Percentiles rank a stretch among this genome's conserved stretches.
These are phyloP conservation scores for Galaxias olidus DNA, from an alignment of 2,797 vertebrate genomes.

Conservation along the genomic window DNA sequence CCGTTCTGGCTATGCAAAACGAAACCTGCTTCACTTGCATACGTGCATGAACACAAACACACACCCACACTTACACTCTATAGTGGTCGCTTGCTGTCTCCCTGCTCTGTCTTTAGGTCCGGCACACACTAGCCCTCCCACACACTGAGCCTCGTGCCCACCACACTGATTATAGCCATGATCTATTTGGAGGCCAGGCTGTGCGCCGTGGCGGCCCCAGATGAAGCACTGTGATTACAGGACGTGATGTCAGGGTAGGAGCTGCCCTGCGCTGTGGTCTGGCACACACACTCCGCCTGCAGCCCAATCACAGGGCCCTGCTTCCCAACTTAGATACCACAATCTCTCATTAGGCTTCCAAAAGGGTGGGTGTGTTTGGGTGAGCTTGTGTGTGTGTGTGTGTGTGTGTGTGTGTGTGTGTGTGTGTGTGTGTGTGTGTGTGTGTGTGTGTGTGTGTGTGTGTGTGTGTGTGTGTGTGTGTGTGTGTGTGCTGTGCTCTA, in stretches of 20 bases:
- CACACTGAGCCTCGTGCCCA: conserved; percentile 26
- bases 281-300: conserved; percentile 35
- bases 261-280: conserved; percentile 39
- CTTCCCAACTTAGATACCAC: conserved; percentile 13
- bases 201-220: conserved; percentile 20
- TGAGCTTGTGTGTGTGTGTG: conserved; percentile 6
- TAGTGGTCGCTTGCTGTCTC: conserved; percentile 32
- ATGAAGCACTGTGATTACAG: conserved; percentile 58
- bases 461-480: conserved; percentile 9
- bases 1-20: conserved; percentile 44
- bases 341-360: conserved; percentile 27
- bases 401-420: conserved; percentile 11
- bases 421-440: conserved; percentile 4
- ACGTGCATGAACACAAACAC: neutral
- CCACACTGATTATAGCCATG: conserved; percentile 61
- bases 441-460: conserved; percentile 16
- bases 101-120: too few species aligned
- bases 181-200: conserved; percentile 55
- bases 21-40: conserved; percentile 22
- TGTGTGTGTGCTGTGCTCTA: too few species aligned
- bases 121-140: neutral
- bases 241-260: conserved; percentile 38
- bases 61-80: conserved; percentile 51
- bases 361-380: neutral
- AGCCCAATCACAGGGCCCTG: conserved; percentile 13